Evolutionary conservation across 2,113 vertebrate genomes (phyloP).

Genomic region (Martes martes): DNA sequence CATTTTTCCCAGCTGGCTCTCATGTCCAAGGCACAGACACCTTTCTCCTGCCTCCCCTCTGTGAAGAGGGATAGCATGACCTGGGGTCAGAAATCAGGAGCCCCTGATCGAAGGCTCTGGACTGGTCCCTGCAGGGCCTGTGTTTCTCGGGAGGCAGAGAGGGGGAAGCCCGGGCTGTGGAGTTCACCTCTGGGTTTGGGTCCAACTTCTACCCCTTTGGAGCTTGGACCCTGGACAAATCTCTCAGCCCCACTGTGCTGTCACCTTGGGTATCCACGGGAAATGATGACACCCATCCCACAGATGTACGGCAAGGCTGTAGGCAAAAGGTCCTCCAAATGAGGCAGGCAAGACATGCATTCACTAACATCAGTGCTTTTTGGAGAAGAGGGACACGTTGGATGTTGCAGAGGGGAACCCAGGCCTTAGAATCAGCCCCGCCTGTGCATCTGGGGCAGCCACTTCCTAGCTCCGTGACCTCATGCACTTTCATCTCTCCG

Average conservation of each 20-base stretch:
- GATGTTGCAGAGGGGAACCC: neutral
- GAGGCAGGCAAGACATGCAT: fast-evolving
- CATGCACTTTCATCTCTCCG: no score
- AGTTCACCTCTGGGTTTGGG: neutral
- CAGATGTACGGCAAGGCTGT: neutral
- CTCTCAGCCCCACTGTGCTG: neutral
- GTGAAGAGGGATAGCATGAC: fast-evolving
- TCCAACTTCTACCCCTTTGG: neutral
- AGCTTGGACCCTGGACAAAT: neutral
- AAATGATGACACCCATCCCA: neutral
- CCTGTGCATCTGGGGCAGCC: neutral
- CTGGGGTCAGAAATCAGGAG: neutral
- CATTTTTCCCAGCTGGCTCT: neutral
- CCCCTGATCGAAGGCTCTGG: neutral
- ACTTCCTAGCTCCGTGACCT: neutral
- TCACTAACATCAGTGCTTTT: fast-evolving
- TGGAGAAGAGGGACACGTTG: neutral
- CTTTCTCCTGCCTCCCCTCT: neutral
- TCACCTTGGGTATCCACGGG: neutral
- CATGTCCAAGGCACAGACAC: neutral
- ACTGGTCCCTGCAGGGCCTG: neutral
- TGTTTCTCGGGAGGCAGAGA: neutral
- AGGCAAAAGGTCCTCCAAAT: neutral
- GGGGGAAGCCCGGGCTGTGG: neutral
- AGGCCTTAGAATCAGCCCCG: neutral